A percentile compares a stretch with the other conserved stretches of the same genome.
phyloP scores from a whole-genome alignment of 2,113 vertebrate species.

The Campylomormyrus tamandua region DNA sequence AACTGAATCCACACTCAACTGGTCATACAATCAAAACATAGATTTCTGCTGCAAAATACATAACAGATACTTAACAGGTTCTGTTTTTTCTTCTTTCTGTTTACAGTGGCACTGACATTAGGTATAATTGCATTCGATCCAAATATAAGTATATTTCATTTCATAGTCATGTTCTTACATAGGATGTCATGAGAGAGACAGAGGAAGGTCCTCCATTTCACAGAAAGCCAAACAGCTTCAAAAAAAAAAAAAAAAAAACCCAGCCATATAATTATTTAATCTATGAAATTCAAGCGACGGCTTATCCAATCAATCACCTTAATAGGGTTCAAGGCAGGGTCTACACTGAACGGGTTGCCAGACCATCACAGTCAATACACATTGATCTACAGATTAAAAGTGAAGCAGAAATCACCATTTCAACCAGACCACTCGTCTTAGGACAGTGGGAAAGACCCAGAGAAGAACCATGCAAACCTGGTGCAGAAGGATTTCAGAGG shows the following conservation, averaged over 20 bases:
- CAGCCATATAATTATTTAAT: neutral
- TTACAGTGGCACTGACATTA: neutral
- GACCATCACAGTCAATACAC: neutral
- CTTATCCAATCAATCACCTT: neutral
- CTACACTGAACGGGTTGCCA: neutral
- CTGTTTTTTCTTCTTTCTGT: neutral
- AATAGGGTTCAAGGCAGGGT: neutral
- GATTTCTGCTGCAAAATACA: neutral
- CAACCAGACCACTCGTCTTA: neutral
- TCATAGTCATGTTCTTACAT: neutral
- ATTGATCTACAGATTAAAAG: neutral
- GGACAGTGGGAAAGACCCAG: neutral
- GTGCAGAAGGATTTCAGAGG: neutral
- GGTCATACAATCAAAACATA: neutral
- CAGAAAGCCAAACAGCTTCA: neutral
- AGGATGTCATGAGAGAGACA: neutral
- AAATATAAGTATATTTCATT: neutral
- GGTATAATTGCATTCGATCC: neutral
- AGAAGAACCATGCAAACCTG: neutral
- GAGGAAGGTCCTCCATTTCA: neutral
- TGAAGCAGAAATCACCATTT: neutral
- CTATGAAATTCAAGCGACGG: neutral
- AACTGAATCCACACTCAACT: neutral
- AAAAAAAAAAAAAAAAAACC: neutral
- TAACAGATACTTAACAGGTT: neutral